Base-by-base conservation (phyloP, 2,888 invertebrate species). In the Eristalis pertinax region DNA sequence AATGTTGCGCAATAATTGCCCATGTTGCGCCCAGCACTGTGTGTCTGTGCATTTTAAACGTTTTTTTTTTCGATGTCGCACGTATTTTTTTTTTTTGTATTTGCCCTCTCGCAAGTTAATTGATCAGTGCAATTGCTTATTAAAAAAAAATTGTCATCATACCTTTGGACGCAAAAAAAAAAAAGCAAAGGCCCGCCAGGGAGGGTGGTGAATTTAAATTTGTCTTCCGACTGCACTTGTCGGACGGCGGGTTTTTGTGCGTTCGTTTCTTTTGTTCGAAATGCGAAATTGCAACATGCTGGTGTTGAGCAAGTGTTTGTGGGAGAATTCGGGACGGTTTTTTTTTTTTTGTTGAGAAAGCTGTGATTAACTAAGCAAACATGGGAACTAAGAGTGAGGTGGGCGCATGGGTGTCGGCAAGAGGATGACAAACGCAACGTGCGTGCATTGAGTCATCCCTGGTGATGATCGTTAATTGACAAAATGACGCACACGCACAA, bases 1-100 rank as follows among this genome's bases (percentile, higher is more conserved):
- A 77, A 65, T 62, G 77, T 86, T 82, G 50, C 70, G 85, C 77
- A 86, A 86, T 86, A 65, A 86, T 86, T 82, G 82, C 22, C 62
- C 77, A 82, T 86, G 85, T 78, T 82, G 77, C 78, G 69, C 69
- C 77, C 70, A 70, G 63, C 29, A 19, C 60, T 32, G 68, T 69
- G 50, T 65, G 73, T 73, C 24, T 74, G 82, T 86, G 85, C 85
- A 86, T 82, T 74, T 82, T 74, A 82, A 86, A 26, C 60, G 67
- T 38, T 64, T 72, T 8, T 22, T 56, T 69, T 35, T 24, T 41
- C 24, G 5, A 50, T 24, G 22, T 41, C 64, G 24, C 50, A 58
- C 58, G 69, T 70, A 63, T 32, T 24, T 26, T 26, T 26, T 74
- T 35, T 60, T n/a, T n/a, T n/a, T n/a, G n/a, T n/a, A 10, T 58